These are phyloP conservation scores for Neoitamus cyanurus DNA, from an alignment of 2,888 invertebrate species.

Conservation along the genomic window DNA sequence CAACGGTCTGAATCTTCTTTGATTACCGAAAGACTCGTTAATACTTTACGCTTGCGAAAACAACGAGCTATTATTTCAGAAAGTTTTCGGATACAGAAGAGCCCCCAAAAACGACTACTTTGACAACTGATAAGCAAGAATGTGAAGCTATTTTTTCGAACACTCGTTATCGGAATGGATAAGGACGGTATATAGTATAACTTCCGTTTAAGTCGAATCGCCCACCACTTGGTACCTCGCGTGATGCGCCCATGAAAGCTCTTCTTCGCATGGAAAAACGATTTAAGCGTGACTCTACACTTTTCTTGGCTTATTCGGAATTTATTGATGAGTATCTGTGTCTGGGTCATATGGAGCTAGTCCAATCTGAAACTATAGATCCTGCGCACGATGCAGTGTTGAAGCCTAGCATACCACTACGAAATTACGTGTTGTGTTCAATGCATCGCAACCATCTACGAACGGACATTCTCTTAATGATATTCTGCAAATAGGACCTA, in stretches of 20 bases:
- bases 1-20: no score
- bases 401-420: conserved; percentile 5
- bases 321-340: conserved; percentile 11
- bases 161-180: not conserved
- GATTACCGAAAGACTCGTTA: no score
- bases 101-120: not conserved
- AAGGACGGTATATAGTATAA: not conserved
- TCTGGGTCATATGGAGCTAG: not conserved
- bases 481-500: conserved; percentile 15
- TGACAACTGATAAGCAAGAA: not conserved
- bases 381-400: not conserved
- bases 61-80: no score
- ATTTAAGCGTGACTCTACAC: not conserved
- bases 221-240: not conserved
- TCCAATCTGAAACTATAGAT: not conserved
- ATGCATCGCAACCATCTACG: not conserved
- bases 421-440: not conserved
- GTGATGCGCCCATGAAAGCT: not conserved
- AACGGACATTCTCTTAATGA: not conserved
- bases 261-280: not conserved
- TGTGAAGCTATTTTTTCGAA: not conserved
- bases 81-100: not conserved
- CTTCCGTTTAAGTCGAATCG: not conserved
- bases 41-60: no score
- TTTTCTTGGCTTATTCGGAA: not conserved